Conservation (phyloP, 2,888 invertebrate species). For the Bombylius major region DNA sequence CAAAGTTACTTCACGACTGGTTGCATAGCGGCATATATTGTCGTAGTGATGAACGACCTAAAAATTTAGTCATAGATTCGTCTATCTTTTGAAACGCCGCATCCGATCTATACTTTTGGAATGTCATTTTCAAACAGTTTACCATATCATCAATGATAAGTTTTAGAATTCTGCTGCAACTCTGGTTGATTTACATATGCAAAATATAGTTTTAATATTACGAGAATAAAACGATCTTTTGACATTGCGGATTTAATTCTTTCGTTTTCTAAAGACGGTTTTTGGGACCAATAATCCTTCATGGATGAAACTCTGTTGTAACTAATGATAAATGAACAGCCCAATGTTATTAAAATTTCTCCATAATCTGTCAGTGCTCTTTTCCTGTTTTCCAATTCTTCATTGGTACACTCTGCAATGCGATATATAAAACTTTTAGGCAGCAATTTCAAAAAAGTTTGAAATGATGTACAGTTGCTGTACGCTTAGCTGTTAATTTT, state of each 20-base stretch:
- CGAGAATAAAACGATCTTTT: not conserved
- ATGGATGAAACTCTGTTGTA: not conserved
- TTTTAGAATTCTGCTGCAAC: no score
- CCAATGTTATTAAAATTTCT: slow-evolving; percentile 4
- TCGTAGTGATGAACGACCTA: slow-evolving; percentile 9
- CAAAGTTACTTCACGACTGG: no score
- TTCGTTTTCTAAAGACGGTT: slow-evolving; percentile 2
- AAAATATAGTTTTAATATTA: not conserved
- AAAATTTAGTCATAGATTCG: slow-evolving; percentile 15
- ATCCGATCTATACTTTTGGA: not conserved
- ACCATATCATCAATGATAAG: no score
- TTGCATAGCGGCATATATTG: slow-evolving; percentile 13
- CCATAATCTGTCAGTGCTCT: slow-evolving; percentile 3
- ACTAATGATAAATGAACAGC: slow-evolving; percentile 1
- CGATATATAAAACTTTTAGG: slow-evolving; percentile 4
- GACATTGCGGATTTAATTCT: slow-evolving; percentile 4
- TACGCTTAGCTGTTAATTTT: not conserved
- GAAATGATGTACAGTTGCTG: not conserved
- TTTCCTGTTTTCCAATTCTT: slow-evolving; percentile 2
- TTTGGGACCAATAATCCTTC: not conserved
- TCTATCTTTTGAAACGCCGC: slow-evolving; percentile 10
- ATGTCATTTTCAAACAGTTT: no score
- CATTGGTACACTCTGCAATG: slow-evolving; percentile 7
- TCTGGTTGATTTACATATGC: not conserved
- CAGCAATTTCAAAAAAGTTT: slow-evolving; percentile 4